Base-by-base conservation (phyloP, 2,888 invertebrate species). In the Agrilus biguttatus region DNA sequence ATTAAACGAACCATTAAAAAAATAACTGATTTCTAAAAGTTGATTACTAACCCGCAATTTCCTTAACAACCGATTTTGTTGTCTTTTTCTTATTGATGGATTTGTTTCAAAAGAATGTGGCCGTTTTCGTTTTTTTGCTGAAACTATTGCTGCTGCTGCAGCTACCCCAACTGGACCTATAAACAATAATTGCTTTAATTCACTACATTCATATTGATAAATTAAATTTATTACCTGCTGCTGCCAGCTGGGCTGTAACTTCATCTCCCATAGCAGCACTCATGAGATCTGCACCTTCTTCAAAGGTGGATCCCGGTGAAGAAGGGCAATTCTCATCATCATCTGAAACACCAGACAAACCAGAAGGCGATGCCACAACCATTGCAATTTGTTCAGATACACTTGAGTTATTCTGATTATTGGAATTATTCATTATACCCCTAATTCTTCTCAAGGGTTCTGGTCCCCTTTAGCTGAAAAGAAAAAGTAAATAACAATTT, bases 61-160 rank as follows among this genome's bases (percentile, higher is more conserved):
- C 50, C 90, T 75, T 43, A 95, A 71, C 49, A 96, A 71, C 58
- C 95, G 76, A 61, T 95, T 95, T 67, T 95, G 95, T 66, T 95
- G 95, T 41, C 95, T 73, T 68, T 95, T 95, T 56, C 95, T 73
- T 52, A 93, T 91, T 34, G 93, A 93, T 2, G 95, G 95, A 72
- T 95, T 95, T 41, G 93, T 93, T 70, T 96, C 95, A 66, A 95
- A 95, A 45, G 90, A 87, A 70, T 95, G 93, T 35, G 92, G 91
- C 54, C 93, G 71, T 71, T 93, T 93, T 57, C 92, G 76, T 62
- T 95, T 95, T 67, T 93, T 93, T 1, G 91, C 89, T 4, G 93
- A 92, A 17, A 90, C 89, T 55, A 95, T 95, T 36, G 95, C 95
- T 36, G 95, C 93, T 4, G 95, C 95, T 4, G 95, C 95, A 14